Evolutionary conservation across 1,140 invertebrate species (phyloP).

Genomic region (Bombus affinis): DNA sequence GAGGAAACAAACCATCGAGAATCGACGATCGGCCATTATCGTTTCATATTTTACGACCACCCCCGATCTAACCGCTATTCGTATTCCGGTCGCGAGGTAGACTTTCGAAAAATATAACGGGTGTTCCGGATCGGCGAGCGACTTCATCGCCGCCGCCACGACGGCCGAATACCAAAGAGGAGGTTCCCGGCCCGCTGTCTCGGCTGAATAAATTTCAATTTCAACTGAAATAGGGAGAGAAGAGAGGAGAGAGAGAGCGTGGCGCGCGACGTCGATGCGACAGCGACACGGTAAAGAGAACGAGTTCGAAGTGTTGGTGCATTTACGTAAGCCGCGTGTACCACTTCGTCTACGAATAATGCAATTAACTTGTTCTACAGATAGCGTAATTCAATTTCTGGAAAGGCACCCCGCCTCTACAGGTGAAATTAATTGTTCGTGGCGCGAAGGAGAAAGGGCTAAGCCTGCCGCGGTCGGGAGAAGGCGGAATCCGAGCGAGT

Average conservation of each 20-base stretch:
- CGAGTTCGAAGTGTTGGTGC: constrained; percentile 65
- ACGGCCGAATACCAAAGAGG: constrained; percentile 40
- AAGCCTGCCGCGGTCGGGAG: neutral
- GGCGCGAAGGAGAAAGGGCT: constrained; percentile 23
- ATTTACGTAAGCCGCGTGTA: constrained; percentile 65
- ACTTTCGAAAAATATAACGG: constrained; percentile 53
- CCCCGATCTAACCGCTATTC: neutral
- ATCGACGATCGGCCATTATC: neutral
- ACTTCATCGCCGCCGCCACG: neutral
- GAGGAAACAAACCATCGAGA: constrained; percentile 3
- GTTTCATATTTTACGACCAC: constrained; percentile 9
- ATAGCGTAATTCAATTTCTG: constrained; percentile 74
- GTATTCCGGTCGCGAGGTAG: constrained; percentile 23
- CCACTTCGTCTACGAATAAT: constrained; percentile 65
- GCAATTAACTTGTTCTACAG: constrained; percentile 68
- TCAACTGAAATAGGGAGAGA: constrained; percentile 38
- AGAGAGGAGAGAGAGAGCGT: neutral
- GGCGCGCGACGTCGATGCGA: neutral
- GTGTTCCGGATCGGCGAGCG: constrained; percentile 28
- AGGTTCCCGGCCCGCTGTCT: constrained; percentile 4
- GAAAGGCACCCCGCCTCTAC: constrained; percentile 37
- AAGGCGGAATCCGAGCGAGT: constrained; percentile 5
- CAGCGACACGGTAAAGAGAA: constrained; percentile 36
- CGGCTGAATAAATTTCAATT: constrained; percentile 72
- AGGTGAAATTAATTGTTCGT: constrained; percentile 62